Percentiles rank a stretch among this genome's conserved stretches.
These are phyloP conservation scores for Pogonophryne albipinna DNA, from an alignment of 2,797 vertebrate species.

Conservation along the genomic window DNA sequence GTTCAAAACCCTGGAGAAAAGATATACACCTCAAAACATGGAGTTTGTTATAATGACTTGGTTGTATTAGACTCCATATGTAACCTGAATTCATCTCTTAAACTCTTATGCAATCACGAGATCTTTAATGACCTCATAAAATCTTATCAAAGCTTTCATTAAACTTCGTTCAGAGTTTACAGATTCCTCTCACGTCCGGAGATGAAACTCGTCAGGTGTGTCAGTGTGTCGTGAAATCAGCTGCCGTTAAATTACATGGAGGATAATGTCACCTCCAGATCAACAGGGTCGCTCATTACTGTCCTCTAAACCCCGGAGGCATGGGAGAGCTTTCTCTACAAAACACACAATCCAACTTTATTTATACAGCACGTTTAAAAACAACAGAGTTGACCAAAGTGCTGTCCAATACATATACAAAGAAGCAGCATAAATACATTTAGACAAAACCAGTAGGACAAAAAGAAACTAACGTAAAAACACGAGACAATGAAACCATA, in stretches of 20 bases:
- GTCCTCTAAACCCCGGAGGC: slow-evolving; percentile 45
- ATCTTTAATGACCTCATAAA: slow-evolving; percentile 41
- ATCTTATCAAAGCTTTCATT: slow-evolving; percentile 53
- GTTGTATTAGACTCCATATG: slow-evolving; percentile 39
- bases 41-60: slow-evolving; percentile 29
- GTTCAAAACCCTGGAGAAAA: too few species aligned
- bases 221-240: slow-evolving; percentile 74
- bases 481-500: too few species aligned
- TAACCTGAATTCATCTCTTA: slow-evolving; percentile 48
- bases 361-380: too few species aligned
- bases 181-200: slow-evolving; percentile 59
- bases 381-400: too few species aligned
- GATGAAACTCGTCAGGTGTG: slow-evolving; percentile 76
- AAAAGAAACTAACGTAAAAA: too few species aligned
- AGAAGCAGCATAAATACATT: too few species aligned
- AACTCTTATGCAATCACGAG: slow-evolving; percentile 23
- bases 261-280: slow-evolving; percentile 71
- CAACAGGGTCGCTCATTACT: slow-evolving; percentile 72
- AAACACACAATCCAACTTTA: background rate
- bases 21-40: too few species aligned
- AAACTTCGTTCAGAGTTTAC: slow-evolving; percentile 19
- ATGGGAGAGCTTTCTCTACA: background rate
- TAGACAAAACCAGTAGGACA: too few species aligned
- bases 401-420: too few species aligned
- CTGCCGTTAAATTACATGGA: slow-evolving; percentile 70